Evolutionary conservation across 2,888 invertebrate species (phyloP).

Genomic region (Quadriops clusia): DNA sequence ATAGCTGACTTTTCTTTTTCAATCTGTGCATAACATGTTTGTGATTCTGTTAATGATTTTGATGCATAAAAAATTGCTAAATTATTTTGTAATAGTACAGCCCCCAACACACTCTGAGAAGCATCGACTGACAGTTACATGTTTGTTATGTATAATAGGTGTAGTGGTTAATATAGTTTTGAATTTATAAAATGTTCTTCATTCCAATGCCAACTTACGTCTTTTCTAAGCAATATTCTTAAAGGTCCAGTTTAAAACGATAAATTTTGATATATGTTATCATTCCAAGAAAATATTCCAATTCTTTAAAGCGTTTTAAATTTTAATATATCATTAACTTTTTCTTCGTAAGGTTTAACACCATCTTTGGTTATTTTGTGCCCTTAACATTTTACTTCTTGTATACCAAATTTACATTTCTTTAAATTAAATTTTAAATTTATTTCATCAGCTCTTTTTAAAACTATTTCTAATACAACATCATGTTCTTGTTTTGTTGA

Average conservation of each 20-base stretch:
- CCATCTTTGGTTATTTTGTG: conserved; percentile 12
- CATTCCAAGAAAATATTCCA: conserved; percentile 13
- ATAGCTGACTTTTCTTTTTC: conserved; percentile 1
- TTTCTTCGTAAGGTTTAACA: conserved; percentile 9
- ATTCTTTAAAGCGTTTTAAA: conserved; percentile 5
- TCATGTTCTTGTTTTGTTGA: conserved; percentile 17
- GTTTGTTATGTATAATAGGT: too few relatives aligned
- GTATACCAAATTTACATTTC: conserved; percentile 13
- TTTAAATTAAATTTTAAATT: conserved; percentile 15
- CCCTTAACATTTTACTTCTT: conserved; percentile 15
- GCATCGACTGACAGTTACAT: too few relatives aligned
- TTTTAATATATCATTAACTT: conserved; percentile 10
- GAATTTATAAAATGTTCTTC: too few relatives aligned
- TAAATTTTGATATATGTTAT: too few relatives aligned
- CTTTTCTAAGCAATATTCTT: too few relatives aligned
- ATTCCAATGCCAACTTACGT: too few relatives aligned
- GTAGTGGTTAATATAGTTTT: too few relatives aligned
- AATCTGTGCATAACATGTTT: not conserved
- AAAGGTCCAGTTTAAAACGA: too few relatives aligned
- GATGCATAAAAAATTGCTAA: not conserved
- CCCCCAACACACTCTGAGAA: too few relatives aligned
- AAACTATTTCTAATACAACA: conserved; percentile 13
- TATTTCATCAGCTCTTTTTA: conserved; percentile 12
- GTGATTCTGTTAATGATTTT: not conserved
- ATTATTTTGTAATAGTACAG: not conserved